These are phyloP conservation scores for Eurois occulta DNA, from an alignment of 2,888 invertebrate genomes.

Conservation along the genomic window DNA sequence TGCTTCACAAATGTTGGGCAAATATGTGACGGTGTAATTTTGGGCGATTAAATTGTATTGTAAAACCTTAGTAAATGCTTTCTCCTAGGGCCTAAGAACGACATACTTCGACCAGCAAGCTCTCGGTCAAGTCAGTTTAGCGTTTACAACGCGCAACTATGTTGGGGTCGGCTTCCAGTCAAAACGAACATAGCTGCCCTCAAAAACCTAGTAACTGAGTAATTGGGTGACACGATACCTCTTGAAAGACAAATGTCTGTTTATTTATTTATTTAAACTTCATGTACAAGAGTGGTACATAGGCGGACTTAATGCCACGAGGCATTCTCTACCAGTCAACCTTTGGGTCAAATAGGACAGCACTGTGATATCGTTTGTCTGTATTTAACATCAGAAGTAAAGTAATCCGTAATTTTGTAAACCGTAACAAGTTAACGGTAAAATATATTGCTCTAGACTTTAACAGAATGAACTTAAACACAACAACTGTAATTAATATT, in stretches of 20 bases:
- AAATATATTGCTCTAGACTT: background rate
- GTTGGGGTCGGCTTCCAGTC: background rate
- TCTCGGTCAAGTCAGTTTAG: background rate
- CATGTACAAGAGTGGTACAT: too few relatives aligned
- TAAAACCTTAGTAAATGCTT: background rate
- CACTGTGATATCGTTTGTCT: too few relatives aligned
- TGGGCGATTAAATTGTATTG: background rate
- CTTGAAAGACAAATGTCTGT: too few relatives aligned
- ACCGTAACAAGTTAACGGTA: background rate
- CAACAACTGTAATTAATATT: slow-evolving; percentile 4
- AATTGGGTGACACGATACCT: background rate
- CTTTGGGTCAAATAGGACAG: too few relatives aligned
- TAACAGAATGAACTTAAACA: background rate
- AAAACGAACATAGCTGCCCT: background rate
- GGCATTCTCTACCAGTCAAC: too few relatives aligned
- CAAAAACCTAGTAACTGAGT: background rate
- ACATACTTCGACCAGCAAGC: background rate
- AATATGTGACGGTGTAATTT: background rate
- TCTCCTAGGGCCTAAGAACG: background rate
- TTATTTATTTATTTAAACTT: too few relatives aligned
- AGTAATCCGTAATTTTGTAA: background rate
- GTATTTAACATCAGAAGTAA: background rate
- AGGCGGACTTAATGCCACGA: too few relatives aligned
- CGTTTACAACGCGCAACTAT: background rate
- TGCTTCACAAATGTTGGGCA: background rate